Percentiles rank a stretch among this genome's conserved stretches.
Conservation (phyloP, 2,797 vertebrate species). For the Harpagifer antarcticus region DNA sequence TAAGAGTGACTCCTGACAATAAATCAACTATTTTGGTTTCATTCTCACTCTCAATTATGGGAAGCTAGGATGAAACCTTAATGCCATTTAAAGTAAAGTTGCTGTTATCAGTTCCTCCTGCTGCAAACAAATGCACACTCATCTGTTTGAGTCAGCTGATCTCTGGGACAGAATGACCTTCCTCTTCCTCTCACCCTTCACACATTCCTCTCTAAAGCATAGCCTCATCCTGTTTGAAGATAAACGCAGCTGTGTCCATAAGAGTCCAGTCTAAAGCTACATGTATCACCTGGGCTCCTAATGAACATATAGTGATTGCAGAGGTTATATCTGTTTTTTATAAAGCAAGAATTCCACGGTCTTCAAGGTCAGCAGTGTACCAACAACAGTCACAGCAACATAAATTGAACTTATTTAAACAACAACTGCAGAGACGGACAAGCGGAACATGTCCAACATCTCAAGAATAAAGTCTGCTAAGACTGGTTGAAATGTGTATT, state of each 20-base stretch:
- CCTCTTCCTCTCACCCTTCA: not conserved
- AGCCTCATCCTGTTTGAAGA: slow-evolving; percentile 35
- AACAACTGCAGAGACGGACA: too few species aligned
- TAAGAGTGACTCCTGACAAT: not conserved
- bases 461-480: too few species aligned
- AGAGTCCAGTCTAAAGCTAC: not conserved
- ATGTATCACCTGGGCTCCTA: too few species aligned
- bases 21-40: not conserved
- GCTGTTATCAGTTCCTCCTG: not conserved
- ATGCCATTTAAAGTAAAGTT: not conserved
- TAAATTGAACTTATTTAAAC: too few species aligned
- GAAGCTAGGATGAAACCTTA: not conserved
- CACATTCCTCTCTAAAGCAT: not conserved
- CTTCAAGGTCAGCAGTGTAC: not conserved
- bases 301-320: not conserved
- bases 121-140: not conserved
- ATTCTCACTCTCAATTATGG: not conserved
- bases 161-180: not conserved
- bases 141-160: not conserved
- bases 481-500: too few species aligned
- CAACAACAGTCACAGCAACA: too few species aligned
- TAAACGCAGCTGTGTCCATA: not conserved
- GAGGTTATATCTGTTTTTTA: not conserved
- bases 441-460: too few species aligned
- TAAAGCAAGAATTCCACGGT: not conserved